These are phyloP conservation scores for Apocrypta bakeri DNA, from an alignment of 1,140 invertebrate species.

Conservation along the genomic window DNA sequence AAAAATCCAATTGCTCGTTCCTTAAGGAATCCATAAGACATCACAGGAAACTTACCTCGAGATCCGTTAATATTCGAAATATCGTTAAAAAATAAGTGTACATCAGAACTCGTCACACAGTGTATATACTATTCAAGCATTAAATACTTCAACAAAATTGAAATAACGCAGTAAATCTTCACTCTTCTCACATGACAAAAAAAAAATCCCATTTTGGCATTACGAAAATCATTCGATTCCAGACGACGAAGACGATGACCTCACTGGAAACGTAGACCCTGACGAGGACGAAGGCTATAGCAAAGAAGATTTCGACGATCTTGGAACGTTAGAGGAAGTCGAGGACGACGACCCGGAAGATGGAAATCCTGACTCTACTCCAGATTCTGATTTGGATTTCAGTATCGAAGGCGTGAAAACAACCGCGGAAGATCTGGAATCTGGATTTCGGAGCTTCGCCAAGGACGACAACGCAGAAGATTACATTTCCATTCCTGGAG, in stretches of 20 bases:
- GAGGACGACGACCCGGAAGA: slow-evolving; percentile 64
- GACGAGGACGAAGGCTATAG: slow-evolving; percentile 63
- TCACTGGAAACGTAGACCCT: slow-evolving; percentile 49
- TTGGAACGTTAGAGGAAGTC: slow-evolving; percentile 65
- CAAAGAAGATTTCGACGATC: slow-evolving; percentile 63
- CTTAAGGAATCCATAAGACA: too few species aligned
- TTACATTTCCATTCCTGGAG: slow-evolving; percentile 67
- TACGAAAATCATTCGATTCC: not conserved
- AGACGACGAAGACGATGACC: not conserved
- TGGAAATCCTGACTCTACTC: not conserved
- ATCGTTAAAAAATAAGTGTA: too few species aligned
- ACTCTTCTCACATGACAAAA: too few species aligned
- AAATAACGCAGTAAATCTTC: too few species aligned
- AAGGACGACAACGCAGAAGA: slow-evolving; percentile 69
- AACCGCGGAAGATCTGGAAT: slow-evolving; percentile 51
- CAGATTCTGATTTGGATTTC: slow-evolving; percentile 63
- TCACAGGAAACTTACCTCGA: too few species aligned
- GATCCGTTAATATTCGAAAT: too few species aligned
- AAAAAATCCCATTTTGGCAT: too few species aligned
- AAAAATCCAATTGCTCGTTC: too few species aligned
- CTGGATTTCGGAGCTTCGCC: slow-evolving; percentile 59
- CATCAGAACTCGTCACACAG: too few species aligned
- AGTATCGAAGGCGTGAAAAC: slow-evolving; percentile 50
- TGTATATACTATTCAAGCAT: too few species aligned
- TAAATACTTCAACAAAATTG: too few species aligned